Base-by-base conservation (phyloP, 1,140 invertebrate species). In the Penaeus vannamei region DNA sequence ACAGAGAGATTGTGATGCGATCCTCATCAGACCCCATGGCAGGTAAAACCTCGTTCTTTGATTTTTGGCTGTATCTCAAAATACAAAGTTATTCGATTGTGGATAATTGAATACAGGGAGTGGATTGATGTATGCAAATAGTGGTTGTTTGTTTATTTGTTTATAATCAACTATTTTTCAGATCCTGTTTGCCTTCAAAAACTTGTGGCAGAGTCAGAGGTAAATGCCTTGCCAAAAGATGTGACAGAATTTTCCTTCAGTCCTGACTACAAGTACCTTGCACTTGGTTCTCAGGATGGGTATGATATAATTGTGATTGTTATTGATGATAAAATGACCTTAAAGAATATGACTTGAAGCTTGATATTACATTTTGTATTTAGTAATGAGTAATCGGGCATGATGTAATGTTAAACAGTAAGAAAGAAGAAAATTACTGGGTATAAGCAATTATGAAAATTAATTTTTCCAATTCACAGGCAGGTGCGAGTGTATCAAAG, bases 211-310 rank as follows among this genome's bases (percentile, higher is more conserved):
- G 72, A 87, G 22, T 53, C 84, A 22, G 84, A 85, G 12, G 19
- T 22, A 22, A 60, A n/a, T 29, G 79, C 42, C 14, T n/a, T 86
- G 10, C 87, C 87, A 7, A 89, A 84, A 59, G 83, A 88, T 60
- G 29, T 84, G 20, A 83, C 90, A 23, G 90, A 91, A 46, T 91
- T 91, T 59, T 80, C 90, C 59, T 91, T 91, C 83, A 85, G 83
- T 76, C 87, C 36, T 42, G 90, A 91, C 86, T 89, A 91, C 64
- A 83, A 82, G 62, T 91, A 79, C 66, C 32, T 91, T 26, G 86
- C 90, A 23, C 36, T 91, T 85, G 90, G 90, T 59, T 81, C 79
- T 29, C 83, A 88, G 19, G 86, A 91, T 88, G 90, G 90, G 80
- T 86, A 83, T 17, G 86, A 26, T 72, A 17, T 76, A 19, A n/a